A percentile compares a stretch with the other conserved stretches of the same genome.
Evolutionary conservation across 2,888 invertebrate genomes (phyloP).

Genomic region (Lamproptera curius): DNA sequence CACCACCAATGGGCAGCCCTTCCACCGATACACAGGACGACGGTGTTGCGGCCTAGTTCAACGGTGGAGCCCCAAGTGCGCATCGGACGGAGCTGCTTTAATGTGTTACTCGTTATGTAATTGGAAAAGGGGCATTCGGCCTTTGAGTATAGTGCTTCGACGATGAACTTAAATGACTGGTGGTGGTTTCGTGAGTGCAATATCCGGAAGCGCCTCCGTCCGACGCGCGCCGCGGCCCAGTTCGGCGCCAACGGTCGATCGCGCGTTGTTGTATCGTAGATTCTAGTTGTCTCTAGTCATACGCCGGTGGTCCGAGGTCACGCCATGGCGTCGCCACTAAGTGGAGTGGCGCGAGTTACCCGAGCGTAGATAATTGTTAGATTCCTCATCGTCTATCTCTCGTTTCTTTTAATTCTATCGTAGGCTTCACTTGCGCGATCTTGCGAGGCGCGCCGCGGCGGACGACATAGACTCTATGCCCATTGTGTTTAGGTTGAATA

Average conservation of each 20-base stretch:
- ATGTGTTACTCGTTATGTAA: too few species aligned
- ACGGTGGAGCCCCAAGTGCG: background rate
- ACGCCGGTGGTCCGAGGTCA: slow-evolving; percentile 16
- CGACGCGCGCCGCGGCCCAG: background rate
- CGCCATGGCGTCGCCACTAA: slow-evolving; percentile 14
- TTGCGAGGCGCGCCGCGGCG: slow-evolving; percentile 42
- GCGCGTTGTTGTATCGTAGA: slow-evolving; percentile 19
- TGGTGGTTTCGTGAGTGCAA: too few species aligned
- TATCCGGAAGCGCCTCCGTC: background rate
- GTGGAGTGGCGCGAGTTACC: slow-evolving; percentile 44
- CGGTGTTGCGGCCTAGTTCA: too few species aligned
- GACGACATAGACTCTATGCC: slow-evolving; percentile 16
- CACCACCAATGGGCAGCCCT: too few species aligned
- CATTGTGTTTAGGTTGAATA: background rate
- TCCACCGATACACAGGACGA: too few species aligned
- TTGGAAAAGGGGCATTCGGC: too few species aligned
- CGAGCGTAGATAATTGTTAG: slow-evolving; percentile 52
- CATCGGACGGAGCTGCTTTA: background rate
- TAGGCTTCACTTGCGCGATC: slow-evolving; percentile 47
- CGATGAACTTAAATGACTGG: too few species aligned
- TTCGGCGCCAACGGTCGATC: background rate
- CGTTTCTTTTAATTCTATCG: slow-evolving; percentile 27
- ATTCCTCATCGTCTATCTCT: slow-evolving; percentile 28
- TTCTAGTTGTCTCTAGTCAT: slow-evolving; percentile 23
- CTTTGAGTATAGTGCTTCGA: too few species aligned